phyloP scores from a whole-genome alignment of 2,797 vertebrate species.

The Staurois parvus region DNA sequence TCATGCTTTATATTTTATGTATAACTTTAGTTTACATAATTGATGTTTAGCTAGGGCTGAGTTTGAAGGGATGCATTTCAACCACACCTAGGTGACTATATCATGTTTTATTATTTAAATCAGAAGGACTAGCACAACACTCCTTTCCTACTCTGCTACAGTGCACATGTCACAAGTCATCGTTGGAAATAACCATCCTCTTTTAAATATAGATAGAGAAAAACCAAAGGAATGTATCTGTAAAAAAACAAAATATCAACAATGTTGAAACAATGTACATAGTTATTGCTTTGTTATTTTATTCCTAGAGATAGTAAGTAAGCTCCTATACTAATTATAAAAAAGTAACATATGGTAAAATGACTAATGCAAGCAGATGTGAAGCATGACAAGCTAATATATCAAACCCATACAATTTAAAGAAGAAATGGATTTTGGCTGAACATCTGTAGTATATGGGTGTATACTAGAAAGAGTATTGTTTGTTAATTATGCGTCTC shows the following conservation, averaged over 20 bases:
- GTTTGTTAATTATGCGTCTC: neutral
- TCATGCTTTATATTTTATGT: conserved; percentile 41
- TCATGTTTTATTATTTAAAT: conserved; percentile 41
- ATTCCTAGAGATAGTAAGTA: conserved; percentile 39
- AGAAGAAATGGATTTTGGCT: conserved; percentile 36
- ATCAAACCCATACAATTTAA: conserved; percentile 42
- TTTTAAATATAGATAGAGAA: conserved; percentile 23
- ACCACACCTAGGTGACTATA: conserved; percentile 39
- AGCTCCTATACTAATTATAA: conserved; percentile 48
- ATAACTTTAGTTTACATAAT: conserved; percentile 35
- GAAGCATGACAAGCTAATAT: conserved; percentile 53
- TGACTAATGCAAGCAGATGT: conserved; percentile 57
- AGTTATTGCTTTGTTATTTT: conserved; percentile 24
- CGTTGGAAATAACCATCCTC: conserved; percentile 1
- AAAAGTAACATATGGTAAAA: conserved; percentile 57
- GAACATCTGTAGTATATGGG: conserved; percentile 42
- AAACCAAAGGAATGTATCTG: neutral
- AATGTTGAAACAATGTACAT: conserved; percentile 7
- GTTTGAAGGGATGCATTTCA: conserved; percentile 29
- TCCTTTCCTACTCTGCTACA: neutral
- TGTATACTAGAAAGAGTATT: conserved; percentile 4
- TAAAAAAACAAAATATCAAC: conserved; percentile 12
- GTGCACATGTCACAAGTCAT: neutral
- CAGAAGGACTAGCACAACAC: neutral
- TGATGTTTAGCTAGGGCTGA: conserved; percentile 33